Evolutionary conservation across 2,113 vertebrate species (phyloP).

Genomic region (Sapayoa aenigma): DNA sequence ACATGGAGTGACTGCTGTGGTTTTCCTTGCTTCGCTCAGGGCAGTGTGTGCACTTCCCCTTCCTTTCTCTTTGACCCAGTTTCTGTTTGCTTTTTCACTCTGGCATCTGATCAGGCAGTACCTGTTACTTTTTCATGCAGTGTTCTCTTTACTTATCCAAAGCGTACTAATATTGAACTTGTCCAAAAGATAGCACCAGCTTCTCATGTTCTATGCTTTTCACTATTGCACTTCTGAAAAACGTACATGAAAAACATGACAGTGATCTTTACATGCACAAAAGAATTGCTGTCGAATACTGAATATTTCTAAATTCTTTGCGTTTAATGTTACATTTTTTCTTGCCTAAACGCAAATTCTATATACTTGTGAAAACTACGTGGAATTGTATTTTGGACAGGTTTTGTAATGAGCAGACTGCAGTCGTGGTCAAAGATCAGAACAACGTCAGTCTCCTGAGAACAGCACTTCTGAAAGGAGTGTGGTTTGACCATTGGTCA

Average conservation of each 20-base stretch:
- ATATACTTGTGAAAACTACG: rapidly evolving
- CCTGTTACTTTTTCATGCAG: background rate
- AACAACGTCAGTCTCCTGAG: background rate
- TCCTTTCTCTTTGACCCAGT: background rate
- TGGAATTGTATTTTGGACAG: background rate
- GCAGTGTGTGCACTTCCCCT: background rate
- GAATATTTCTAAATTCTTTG: background rate
- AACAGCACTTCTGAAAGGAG: background rate
- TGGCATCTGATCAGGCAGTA: background rate
- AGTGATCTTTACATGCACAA: background rate
- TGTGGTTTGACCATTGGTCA: background rate
- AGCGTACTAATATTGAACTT: background rate
- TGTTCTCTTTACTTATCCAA: background rate
- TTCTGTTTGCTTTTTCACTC: background rate
- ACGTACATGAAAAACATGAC: background rate
- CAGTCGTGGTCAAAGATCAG: background rate
- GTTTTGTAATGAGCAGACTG: background rate
- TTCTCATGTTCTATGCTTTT: background rate
- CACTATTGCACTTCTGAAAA: background rate
- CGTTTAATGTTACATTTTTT: background rate
- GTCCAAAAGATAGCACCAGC: background rate
- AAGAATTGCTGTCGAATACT: background rate
- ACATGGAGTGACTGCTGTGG: background rate
- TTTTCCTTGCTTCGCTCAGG: background rate
- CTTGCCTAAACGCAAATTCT: background rate